Conservation (phyloP, 2,797 vertebrate species). For the Enteromius fasciolatus region DNA sequence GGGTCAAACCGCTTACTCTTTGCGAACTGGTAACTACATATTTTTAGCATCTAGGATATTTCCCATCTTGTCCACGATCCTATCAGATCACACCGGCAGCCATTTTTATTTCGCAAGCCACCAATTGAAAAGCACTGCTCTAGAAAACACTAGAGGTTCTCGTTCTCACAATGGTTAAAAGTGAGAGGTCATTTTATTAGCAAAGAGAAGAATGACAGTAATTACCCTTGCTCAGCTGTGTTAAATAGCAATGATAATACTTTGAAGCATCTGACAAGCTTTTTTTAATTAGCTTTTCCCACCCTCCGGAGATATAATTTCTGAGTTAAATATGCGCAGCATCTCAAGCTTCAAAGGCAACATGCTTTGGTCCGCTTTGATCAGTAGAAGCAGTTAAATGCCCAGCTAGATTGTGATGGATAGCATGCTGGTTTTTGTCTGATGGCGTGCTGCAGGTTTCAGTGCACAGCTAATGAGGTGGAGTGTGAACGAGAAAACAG, state of each 20-base stretch:
- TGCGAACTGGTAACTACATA: background rate
- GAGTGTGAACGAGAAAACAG: slow-evolving; percentile 33
- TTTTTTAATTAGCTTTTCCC: slow-evolving; percentile 30
- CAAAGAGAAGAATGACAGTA: slow-evolving; percentile 45
- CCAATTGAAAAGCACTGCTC: slow-evolving; percentile 3
- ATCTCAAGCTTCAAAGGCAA: slow-evolving; percentile 42
- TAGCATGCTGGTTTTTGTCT: slow-evolving; percentile 21
- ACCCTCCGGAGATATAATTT: background rate
- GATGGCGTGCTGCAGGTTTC: slow-evolving; percentile 25
- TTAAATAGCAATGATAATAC: slow-evolving; percentile 49
- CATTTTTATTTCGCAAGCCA: background rate
- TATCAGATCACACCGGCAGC: background rate
- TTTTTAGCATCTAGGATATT: background rate
- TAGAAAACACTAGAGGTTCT: background rate
- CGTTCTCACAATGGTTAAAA: slow-evolving; percentile 27
- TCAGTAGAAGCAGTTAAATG: slow-evolving; percentile 28
- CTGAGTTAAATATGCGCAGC: slow-evolving; percentile 5
- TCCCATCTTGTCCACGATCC: background rate
- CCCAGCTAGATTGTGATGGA: slow-evolving; percentile 33
- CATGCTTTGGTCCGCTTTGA: slow-evolving; percentile 19
- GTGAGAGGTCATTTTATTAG: slow-evolving; percentile 50
- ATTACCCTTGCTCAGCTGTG: slow-evolving; percentile 43
- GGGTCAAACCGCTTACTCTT: background rate
- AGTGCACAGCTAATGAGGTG: slow-evolving; percentile 40
- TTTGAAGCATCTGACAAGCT: slow-evolving; percentile 26